These are phyloP conservation scores for Cynaeus angustus DNA, from an alignment of 2,888 invertebrate genomes.

Conservation along the genomic window DNA sequence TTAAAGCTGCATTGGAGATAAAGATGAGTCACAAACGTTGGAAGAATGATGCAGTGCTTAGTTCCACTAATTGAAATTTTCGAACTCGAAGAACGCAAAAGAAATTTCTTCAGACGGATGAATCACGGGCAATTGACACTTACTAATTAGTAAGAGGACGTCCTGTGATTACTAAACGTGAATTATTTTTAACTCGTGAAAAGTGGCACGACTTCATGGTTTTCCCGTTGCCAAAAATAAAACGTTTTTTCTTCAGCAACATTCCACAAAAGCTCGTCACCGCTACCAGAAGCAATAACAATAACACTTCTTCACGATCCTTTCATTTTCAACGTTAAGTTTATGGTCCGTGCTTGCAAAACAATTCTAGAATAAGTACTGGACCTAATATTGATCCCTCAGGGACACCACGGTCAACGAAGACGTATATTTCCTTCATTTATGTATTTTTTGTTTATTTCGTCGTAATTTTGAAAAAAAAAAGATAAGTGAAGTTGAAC, in stretches of 20 bases:
- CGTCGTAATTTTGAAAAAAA: no score
- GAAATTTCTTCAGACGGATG: not conserved
- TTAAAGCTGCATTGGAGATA: not conserved
- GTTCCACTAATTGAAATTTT: slow-evolving; percentile 4
- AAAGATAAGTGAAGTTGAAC: no score
- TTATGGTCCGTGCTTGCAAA: no score
- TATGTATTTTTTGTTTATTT: no score
- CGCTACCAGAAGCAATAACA: no score
- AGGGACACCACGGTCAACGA: no score
- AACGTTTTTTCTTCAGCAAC: not conserved
- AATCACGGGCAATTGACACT: not conserved
- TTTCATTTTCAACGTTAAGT: not conserved
- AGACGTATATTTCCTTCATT: not conserved
- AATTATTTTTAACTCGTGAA: slow-evolving; percentile 12
- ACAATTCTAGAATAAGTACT: no score
- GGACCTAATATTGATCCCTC: no score
- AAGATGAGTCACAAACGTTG: not conserved
- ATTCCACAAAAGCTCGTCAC: no score
- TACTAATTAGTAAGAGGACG: not conserved
- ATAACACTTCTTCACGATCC: not conserved
- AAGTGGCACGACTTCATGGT: slow-evolving; percentile 1
- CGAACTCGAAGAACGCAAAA: not conserved
- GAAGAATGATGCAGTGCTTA: not conserved
- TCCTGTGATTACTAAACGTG: slow-evolving; percentile 14
- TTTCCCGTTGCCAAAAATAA: no score